These are phyloP conservation scores for Tyrannus savana DNA, from an alignment of 2,113 vertebrate species.

Conservation along the genomic window DNA sequence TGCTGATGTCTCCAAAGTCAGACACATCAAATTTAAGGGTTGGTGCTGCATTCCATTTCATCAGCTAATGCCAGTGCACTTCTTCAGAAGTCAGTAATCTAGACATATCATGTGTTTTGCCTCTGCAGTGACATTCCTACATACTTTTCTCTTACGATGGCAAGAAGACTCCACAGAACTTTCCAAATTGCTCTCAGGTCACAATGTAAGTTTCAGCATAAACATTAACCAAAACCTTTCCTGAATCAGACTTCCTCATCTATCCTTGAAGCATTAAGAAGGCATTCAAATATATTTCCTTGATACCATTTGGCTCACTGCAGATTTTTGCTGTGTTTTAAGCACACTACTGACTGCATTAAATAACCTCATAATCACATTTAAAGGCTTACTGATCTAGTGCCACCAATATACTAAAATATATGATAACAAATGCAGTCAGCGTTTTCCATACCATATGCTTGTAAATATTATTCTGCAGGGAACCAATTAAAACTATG, in stretches of 20 bases:
- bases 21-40: not conserved
- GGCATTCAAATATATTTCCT: not conserved
- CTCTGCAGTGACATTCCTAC: not conserved
- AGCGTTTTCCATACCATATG: conserved; percentile 85
- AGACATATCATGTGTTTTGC: rapidly evolving
- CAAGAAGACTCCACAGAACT: not conserved
- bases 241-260: not conserved
- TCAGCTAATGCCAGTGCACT: not conserved
- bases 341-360: conserved; percentile 40
- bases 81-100: not conserved
- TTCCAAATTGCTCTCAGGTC: not conserved
- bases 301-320: conserved; percentile 23
- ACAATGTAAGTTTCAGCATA: not conserved
- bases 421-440: conserved; percentile 81
- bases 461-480: conserved; percentile 83
- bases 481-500: conserved; percentile 92
- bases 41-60: not conserved
- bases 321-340: conserved; percentile 45
- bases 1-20: not conserved
- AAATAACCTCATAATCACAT: conserved; percentile 72
- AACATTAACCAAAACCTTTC: not conserved
- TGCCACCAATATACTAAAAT: conserved; percentile 71
- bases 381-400: conserved; percentile 64
- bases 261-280: not conserved
- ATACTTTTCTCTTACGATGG: not conserved